Evolutionary conservation across 2,888 invertebrate genomes (phyloP).

Genomic region (Perdita meconis): DNA sequence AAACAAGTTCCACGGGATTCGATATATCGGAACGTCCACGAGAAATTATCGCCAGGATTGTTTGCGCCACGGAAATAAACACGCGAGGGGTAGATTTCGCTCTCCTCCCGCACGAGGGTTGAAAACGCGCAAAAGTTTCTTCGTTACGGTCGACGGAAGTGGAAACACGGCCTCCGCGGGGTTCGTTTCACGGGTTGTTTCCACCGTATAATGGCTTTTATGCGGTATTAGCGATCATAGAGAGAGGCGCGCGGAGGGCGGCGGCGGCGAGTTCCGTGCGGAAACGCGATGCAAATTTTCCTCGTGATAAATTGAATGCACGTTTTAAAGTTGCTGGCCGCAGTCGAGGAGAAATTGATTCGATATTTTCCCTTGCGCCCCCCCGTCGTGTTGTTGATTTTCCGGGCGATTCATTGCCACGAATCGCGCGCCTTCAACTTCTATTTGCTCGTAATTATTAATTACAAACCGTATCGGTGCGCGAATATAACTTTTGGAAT

Average conservation of each 20-base stretch:
- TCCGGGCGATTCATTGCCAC: too few species aligned
- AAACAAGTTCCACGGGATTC: neutral
- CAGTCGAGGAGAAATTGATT: neutral
- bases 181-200: constrained; percentile 15
- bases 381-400: too few species aligned
- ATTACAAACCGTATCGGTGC: too few species aligned
- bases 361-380: too few species aligned
- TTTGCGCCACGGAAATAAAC: constrained; percentile 13
- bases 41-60: neutral
- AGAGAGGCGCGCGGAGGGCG: too few species aligned
- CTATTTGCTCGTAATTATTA: too few species aligned
- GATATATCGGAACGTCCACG: neutral
- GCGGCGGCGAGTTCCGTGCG: neutral
- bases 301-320: neutral
- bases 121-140: constrained; percentile 18
- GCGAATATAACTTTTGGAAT: too few species aligned
- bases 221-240: neutral
- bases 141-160: neutral
- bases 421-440: too few species aligned
- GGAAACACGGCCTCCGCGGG: neutral
- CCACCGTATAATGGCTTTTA: constrained; percentile 2
- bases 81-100: neutral
- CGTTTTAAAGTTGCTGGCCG: neutral
- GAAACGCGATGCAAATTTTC: neutral
- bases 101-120: neutral